Conservation (phyloP, 1,140 invertebrate species). For the Campoletis sonorensis region DNA sequence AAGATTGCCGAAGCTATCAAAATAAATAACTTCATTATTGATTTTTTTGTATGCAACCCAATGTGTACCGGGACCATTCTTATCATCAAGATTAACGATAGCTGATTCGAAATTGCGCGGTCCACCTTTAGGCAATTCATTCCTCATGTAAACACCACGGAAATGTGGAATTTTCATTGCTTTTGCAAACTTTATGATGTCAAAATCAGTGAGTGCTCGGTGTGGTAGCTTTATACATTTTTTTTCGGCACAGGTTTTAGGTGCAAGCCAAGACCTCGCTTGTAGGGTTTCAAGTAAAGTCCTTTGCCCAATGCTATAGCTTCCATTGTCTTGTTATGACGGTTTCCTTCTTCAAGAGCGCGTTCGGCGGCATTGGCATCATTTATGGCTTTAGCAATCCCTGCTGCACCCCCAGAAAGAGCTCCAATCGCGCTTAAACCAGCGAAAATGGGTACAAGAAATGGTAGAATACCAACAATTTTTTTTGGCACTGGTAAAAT, state of each 20-base stretch:
- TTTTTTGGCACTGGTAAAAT: slow-evolving; percentile 50
- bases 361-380: slow-evolving; percentile 56
- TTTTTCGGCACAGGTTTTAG: no score
- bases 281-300: background rate
- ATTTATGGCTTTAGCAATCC: slow-evolving; percentile 58
- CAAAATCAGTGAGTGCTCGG: slow-evolving; percentile 56
- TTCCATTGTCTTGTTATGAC: slow-evolving; percentile 65
- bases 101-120: no score
- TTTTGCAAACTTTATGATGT: slow-evolving; percentile 59
- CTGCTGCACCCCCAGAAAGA: slow-evolving; percentile 52
- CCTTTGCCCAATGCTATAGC: slow-evolving; percentile 63
- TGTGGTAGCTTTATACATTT: no score
- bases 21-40: no score
- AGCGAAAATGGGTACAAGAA: slow-evolving; percentile 45
- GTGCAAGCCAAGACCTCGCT: no score
- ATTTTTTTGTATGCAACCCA: no score
- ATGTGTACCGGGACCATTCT: no score
- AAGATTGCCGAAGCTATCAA: slow-evolving; percentile 61
- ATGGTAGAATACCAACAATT: slow-evolving; percentile 46
- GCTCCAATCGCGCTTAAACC: slow-evolving; percentile 50
- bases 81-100: no score
- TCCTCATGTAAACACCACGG: background rate
- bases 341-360: slow-evolving; percentile 55
- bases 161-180: no score
- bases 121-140: background rate